Evolutionary conservation across 1,140 invertebrate species (phyloP), one percentile per base, ranked within the genome.

Genomic region (Drosophila takahashii): DNA sequence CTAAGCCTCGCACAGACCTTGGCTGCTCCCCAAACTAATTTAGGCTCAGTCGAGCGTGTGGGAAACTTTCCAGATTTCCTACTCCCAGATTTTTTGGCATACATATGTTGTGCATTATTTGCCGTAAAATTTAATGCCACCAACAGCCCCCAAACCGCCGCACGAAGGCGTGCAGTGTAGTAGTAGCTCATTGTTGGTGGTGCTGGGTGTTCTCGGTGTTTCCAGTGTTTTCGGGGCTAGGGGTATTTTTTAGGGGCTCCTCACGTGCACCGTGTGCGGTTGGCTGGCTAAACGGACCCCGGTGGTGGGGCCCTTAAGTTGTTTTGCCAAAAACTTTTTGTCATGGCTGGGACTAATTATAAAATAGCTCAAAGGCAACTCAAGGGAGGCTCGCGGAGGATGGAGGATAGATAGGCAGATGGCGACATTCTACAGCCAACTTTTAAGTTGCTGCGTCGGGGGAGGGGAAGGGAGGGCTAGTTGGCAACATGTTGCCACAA

Each of bases 281-380:
- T 76, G 80, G 70, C 70, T 84, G 80, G 34, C 69, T 71, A 79
- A 87, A 72, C 61, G 75, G 70, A 87, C 83, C 81, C 60, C 53
- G 69, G 29, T 71, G 52, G 66, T 50, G 44, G 57, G 81, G 42
- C 78, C 65, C 71, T 83, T 86, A 87, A 86, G 83, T 89, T 86
- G 84, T 89, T 87, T 78, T 86, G 83, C 75, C 84, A 87, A 83
- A 66, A 86, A 86, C 42, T 89, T 86, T 84, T 89, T 84, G 84
- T 84, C 84, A 84, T 89, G 85, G 77, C 85, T 89, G 84, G 79
- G 79, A 84, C 84, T 89, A 89, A 89, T 89, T 89, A 89, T 89
- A 89, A 89, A 89, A 89, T 89, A 89, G 84, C 84, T 89, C 79
- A 89, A 89, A 89, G 84, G 84, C 84, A 77, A 66, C 71, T 89